Evolutionary conservation across 2,113 vertebrate genomes (phyloP).

Genomic region (Holacanthus passer): DNA sequence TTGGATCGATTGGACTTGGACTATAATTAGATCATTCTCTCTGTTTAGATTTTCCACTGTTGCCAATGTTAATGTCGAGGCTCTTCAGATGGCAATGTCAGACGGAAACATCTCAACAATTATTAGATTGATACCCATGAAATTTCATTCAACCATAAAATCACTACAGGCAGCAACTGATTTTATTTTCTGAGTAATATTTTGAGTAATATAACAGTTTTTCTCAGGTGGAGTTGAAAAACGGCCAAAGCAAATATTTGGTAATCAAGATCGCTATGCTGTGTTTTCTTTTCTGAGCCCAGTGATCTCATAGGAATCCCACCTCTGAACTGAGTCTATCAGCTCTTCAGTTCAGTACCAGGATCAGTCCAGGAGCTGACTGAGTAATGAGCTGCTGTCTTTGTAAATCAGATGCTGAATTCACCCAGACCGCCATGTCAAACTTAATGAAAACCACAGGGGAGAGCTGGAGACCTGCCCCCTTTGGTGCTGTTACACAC

Average conservation of each 20-base stretch:
- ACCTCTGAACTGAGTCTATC: not conserved
- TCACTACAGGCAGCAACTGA: no score
- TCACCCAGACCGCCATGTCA: not conserved
- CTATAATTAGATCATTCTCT: no score
- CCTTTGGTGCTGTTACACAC: no score
- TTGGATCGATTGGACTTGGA: not conserved
- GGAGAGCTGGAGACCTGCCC: no score
- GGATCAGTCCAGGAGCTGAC: not conserved
- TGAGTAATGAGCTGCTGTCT: not conserved
- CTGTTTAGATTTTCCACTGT: no score
- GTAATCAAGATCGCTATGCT: not conserved
- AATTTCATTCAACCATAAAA: no score
- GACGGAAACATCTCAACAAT: no score
- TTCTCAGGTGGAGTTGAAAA: not conserved
- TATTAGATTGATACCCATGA: no score
- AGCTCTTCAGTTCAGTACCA: not conserved
- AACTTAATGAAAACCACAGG: not conserved
- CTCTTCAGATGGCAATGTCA: no score
- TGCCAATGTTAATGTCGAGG: no score
- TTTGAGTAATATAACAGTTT: not conserved
- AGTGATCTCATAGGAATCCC: not conserved
- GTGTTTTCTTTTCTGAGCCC: not conserved
- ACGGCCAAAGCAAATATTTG: not conserved
- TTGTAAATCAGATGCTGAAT: not conserved
- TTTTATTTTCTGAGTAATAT: not conserved